These are phyloP conservation scores for Drosophila carrolli DNA, from an alignment of 1,140 invertebrate genomes.

Conservation along the genomic window DNA sequence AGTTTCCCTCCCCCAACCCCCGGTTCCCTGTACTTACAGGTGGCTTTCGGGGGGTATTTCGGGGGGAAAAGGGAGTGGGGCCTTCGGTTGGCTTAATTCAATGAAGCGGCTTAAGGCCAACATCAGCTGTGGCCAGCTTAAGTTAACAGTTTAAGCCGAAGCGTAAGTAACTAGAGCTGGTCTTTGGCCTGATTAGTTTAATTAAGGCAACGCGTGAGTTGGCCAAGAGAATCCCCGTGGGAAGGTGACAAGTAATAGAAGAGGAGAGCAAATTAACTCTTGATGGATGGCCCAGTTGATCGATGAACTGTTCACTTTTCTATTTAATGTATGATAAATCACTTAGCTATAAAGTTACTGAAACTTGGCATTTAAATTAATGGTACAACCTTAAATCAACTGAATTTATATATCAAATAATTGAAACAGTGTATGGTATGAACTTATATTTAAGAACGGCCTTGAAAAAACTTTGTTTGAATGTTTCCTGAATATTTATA, in stretches of 20 bases:
- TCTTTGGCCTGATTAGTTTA: constrained; percentile 44
- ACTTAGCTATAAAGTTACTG: neutral
- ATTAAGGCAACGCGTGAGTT: constrained; percentile 38
- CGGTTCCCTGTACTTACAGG: constrained; percentile 52
- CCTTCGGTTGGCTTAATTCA: constrained; percentile 72
- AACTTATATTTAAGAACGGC: too few species aligned
- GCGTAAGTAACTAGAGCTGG: constrained; percentile 37
- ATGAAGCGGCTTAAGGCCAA: constrained; percentile 57
- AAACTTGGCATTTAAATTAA: too few species aligned
- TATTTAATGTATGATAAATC: constrained; percentile 41
- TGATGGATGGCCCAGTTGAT: constrained; percentile 46
- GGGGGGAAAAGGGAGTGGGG: neutral
- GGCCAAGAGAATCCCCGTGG: constrained; percentile 38
- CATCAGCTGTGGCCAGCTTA: constrained; percentile 50
- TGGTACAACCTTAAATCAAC: too few species aligned
- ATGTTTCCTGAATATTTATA: too few species aligned
- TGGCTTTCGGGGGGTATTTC: constrained; percentile 7
- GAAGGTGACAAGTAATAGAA: constrained; percentile 15
- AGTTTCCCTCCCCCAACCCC: constrained; percentile 11
- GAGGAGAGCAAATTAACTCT: constrained; percentile 1
- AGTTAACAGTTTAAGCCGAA: constrained; percentile 45
- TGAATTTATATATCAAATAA: too few species aligned
- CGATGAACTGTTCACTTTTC: constrained; percentile 28
- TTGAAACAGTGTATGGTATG: too few species aligned
- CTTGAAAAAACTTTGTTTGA: too few species aligned